These are phyloP conservation scores for Chironomus riparius DNA, from an alignment of 2,888 invertebrate genomes.

Conservation along the genomic window DNA sequence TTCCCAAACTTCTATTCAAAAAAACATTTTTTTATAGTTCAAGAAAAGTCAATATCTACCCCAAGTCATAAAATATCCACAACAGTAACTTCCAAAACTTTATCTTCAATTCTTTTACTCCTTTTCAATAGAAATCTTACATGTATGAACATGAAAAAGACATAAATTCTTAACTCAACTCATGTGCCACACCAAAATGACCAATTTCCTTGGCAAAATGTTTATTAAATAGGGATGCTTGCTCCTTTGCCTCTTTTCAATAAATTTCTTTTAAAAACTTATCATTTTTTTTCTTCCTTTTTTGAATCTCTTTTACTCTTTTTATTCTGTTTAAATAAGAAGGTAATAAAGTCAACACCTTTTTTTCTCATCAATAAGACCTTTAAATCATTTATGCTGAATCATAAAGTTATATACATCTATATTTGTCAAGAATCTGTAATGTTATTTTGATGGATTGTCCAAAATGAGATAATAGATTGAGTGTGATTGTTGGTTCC, in stretches of 20 bases:
- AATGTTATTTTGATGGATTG: slow-evolving; percentile 16
- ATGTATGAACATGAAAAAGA: background rate
- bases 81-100: background rate
- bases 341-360: slow-evolving; percentile 11
- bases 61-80: background rate
- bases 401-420: slow-evolving; percentile 3
- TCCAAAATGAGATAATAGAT: background rate
- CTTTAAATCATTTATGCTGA: background rate
- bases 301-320: background rate
- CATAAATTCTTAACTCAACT: background rate
- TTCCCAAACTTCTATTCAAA: too few relatives aligned
- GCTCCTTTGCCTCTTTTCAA: too few relatives aligned
- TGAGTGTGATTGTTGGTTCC: too few relatives aligned
- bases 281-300: too few relatives aligned
- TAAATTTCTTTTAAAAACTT: too few relatives aligned
- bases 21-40: too few relatives aligned
- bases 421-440: slow-evolving; percentile 7
- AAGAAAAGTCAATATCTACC: background rate
- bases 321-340: background rate
- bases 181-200: background rate
- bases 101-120: background rate
- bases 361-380: background rate
- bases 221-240: too few relatives aligned
- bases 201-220: background rate
- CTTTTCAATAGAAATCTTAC: background rate